Evolutionary conservation across 2,888 invertebrate genomes (phyloP), one percentile per base, ranked within the genome.

Genomic region (Sinohyriopsis cumingii): DNA sequence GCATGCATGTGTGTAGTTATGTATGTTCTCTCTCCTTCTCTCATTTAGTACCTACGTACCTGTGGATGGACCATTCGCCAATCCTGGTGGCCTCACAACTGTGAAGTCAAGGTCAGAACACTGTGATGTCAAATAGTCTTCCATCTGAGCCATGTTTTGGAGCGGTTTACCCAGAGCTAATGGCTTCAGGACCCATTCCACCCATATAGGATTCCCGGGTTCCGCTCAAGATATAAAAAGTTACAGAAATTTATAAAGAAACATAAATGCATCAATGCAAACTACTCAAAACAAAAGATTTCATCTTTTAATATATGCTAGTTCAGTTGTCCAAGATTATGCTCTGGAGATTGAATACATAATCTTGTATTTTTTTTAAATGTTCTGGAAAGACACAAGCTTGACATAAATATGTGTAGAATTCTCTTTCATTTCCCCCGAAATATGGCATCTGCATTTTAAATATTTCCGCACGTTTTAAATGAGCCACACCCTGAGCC

Each of bases 101-200:
- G 88, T 88, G 69, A 80, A 88, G 66, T 84, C 82, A 55, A 88
- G 76, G 72, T 87, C 88, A 28, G 71, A 63, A 68, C 86, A 85
- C 19, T 84, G 76, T 3, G 75, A 73, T 9, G 71, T 54, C 25
- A 88, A 62, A 65, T 75, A 85, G 63, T 82, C 76, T 72, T 88
- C 88, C 87, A 88, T 87, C 22, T 80, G 75, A 5, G 77, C 82
- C 86, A 88, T 86, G 67, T 83, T 82, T 57, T 80, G 77, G 59
- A 88, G 69, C 56, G 79, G 72, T 57, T 82, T 80, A 3, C 86
- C 80, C 66, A 88, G 76, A 63, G 86, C 73, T 22, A 84, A 63
- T 0, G 87, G 87, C 63, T 84, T 82, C 7, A 87, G 62, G 1
- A 87, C 60, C 80, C 83, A 87, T 56, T 79, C 76, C 22, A 86